phyloP scores from a whole-genome alignment of 35 echinoderm and acorn worm genomes.

The Eucidaris tribuloides region DNA sequence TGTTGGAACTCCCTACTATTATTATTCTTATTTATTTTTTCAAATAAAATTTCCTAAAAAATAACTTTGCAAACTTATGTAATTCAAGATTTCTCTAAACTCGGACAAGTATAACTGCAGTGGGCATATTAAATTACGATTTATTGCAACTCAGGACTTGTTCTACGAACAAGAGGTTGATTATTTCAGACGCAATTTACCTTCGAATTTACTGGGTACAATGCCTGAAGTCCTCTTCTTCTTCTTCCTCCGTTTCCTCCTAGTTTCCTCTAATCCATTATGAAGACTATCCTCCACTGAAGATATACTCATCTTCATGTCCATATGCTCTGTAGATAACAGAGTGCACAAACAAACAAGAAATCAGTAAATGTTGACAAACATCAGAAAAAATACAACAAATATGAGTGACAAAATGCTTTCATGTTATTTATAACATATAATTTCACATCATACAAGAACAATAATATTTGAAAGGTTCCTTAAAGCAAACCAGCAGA shows the following conservation, averaged over 20 bases:
- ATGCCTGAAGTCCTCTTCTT: conserved; percentile 72
- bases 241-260: conserved; percentile 76
- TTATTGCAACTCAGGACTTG: not conserved
- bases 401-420: too few species aligned
- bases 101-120: not conserved
- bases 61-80: not conserved
- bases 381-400: too few species aligned
- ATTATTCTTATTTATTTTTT: not conserved
- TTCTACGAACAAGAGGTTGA: not conserved
- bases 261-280: conserved; percentile 8
- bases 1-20: too few species aligned
- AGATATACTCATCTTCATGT: conserved; percentile 15
- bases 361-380: too few species aligned
- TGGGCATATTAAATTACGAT: not conserved
- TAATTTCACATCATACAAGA: too few species aligned
- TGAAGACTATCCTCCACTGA: conserved; percentile 9
- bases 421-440: too few species aligned
- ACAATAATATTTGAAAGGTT: too few species aligned
- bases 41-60: not conserved
- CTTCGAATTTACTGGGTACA: conserved; percentile 86
- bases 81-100: not conserved
- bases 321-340: conserved; percentile 22
- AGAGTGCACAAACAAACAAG: too few species aligned
- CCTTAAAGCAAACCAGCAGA: too few species aligned
- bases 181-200: not conserved